Evolutionary conservation across 2,113 vertebrate species (phyloP), one percentile per base, ranked within the genome.

Genomic region (Brachypodius melanocephalos): DNA sequence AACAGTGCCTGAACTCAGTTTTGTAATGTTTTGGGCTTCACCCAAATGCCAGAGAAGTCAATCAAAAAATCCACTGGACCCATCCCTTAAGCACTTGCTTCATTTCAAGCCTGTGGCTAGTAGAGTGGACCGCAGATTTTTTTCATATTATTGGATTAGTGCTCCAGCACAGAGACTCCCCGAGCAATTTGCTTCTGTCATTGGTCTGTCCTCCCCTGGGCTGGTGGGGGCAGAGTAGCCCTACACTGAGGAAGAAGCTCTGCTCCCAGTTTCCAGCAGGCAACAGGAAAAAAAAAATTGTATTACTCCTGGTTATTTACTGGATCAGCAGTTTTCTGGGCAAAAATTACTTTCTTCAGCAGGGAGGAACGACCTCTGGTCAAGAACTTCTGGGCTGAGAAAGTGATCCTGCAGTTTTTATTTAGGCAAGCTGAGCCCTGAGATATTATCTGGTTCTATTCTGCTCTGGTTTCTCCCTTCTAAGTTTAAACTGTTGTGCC

Each of bases 281-380:
- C 67, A 81, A 85, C 20, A 54, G 61, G 65, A 38, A 80, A 71
- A 76, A 91, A 71, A 76, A 91, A 78, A 85, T 54, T 7, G 3
- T 46, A 79, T 95, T 87, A 29, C 43, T 80, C 8, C 29, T 19
- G 36, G 58, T 86, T 78, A 90, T 75, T 94, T 79, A 74, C 75
- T 71, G 77, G 46, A 26, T 92, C 93, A 89, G 93, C 73, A 25
- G 55, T 87, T 95, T 95, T 85, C 89, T 73, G 40, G 67, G 55
- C 15, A 92, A 83, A 96, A 88, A 89, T 87, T 14, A 93, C 68
- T 91, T 89, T 85, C 74, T 92, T 78, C 90, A 84, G 93, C 54
- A 59, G 79, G 57, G 57, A 95, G 74, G 78, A 85, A 85, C 2
- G 8, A 67, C 46, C 21, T 40, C 43, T 80, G 73, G 71, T 74